A percentile compares a stretch with the other conserved stretches of the same genome.
These are phyloP conservation scores for Bombyx mandarina DNA, from an alignment of 1,140 invertebrate genomes.

Conservation along the genomic window DNA sequence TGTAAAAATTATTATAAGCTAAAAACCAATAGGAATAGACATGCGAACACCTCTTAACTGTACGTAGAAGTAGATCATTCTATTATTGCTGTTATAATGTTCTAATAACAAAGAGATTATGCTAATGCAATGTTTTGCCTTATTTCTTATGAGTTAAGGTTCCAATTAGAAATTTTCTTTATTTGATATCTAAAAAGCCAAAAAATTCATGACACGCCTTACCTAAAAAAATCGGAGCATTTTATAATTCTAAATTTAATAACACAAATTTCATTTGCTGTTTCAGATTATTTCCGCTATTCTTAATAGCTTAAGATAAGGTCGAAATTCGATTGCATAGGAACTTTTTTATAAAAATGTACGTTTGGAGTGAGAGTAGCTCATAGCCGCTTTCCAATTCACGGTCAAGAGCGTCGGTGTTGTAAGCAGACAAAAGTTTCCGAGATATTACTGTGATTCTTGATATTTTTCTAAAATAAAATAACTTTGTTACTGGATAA, in stretches of 20 bases:
- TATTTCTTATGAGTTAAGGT: background rate
- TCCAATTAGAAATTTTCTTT: background rate
- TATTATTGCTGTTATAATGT: too few species aligned
- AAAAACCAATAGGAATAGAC: too few species aligned
- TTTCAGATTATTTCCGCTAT: background rate
- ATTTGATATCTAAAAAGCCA: background rate
- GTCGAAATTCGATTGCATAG: constrained; percentile 16
- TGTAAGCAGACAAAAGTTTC: constrained; percentile 24
- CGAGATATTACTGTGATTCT: background rate
- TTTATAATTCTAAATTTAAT: background rate
- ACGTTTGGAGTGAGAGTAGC: constrained; percentile 22
- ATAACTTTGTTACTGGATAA: background rate
- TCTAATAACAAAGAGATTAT: too few species aligned
- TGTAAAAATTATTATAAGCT: too few species aligned
- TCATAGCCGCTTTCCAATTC: constrained; percentile 45
- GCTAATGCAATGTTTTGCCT: too few species aligned
- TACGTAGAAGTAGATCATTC: too few species aligned
- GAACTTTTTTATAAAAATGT: constrained; percentile 7
- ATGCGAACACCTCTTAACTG: too few species aligned
- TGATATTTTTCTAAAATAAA: background rate
- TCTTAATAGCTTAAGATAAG: constrained; percentile 10
- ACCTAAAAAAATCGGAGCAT: background rate
- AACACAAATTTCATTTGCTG: background rate
- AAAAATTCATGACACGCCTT: background rate
- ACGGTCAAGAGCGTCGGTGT: constrained; percentile 51